Conservation (phyloP, 2,888 invertebrate species). For the Notocelia uddmanniana region DNA sequence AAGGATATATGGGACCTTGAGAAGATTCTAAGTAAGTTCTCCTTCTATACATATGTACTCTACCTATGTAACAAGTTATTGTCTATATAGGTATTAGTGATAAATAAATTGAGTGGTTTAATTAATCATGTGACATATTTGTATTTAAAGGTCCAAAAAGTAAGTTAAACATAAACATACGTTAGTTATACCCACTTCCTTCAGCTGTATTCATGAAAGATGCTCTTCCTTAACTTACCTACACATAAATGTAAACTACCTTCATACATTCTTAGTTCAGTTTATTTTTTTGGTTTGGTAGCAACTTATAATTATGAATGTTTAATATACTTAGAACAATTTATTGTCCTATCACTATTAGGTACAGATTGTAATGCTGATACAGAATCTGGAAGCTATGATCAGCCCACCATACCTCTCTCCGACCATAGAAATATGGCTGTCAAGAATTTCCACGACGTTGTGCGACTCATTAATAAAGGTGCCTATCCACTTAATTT, state of each 20-base stretch:
- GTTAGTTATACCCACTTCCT: background rate
- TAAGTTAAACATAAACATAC: background rate
- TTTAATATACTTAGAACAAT: background rate
- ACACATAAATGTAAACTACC: too few relatives aligned
- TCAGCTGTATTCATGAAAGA: too few relatives aligned
- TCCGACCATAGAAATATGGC: background rate
- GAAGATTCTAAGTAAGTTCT: constrained; percentile 10
- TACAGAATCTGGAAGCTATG: background rate
- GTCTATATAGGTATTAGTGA: too few relatives aligned
- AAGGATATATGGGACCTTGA: constrained; percentile 48
- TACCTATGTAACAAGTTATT: too few relatives aligned
- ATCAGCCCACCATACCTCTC: background rate
- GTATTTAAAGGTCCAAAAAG: background rate
- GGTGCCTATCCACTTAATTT: constrained; percentile 9
- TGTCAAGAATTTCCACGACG: constrained; percentile 21
- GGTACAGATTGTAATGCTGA: constrained; percentile 5
- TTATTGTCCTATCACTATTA: background rate
- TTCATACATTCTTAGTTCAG: too few relatives aligned
- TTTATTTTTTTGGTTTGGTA: too few relatives aligned
- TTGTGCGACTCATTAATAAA: constrained; percentile 22
- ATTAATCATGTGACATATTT: background rate
- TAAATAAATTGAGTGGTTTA: too few relatives aligned
- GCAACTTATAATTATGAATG: background rate
- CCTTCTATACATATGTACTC: background rate
- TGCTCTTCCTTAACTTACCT: too few relatives aligned